phyloP scores from a whole-genome alignment of 2,113 vertebrate species.

The Caloenas nicobarica region DNA sequence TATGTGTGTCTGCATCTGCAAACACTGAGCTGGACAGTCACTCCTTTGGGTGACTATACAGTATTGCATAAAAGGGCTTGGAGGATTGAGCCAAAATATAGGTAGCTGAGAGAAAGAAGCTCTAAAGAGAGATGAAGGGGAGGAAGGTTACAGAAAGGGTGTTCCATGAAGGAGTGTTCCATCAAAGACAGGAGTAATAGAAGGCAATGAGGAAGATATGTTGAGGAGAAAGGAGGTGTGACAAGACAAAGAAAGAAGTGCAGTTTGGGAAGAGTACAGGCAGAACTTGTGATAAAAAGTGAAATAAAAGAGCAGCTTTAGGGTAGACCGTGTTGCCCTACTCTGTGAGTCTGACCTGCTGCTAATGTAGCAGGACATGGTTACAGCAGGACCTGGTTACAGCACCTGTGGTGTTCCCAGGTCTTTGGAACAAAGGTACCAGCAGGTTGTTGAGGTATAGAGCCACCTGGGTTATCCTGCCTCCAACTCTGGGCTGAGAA shows the following conservation, averaged over 20 bases:
- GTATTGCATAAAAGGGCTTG: background rate
- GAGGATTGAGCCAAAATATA: background rate
- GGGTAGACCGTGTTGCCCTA: background rate
- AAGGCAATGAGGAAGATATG: background rate
- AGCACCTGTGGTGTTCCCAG: background rate
- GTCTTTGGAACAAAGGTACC: background rate
- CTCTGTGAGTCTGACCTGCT: background rate
- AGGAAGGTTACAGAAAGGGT: background rate
- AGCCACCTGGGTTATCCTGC: background rate
- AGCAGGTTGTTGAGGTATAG: fast-evolving
- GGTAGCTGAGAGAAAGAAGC: background rate
- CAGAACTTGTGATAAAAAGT: background rate
- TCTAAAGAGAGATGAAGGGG: background rate
- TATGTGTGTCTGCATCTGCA: background rate
- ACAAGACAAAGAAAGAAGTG: background rate
- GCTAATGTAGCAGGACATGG: background rate
- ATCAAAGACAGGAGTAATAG: too few species aligned
- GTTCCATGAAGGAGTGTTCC: background rate
- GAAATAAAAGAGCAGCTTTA: background rate
- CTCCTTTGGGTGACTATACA: background rate
- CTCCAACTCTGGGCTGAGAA: fast-evolving
- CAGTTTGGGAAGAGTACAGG: background rate
- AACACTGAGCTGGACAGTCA: background rate
- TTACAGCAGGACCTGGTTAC: background rate
- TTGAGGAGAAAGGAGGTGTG: background rate